Evolutionary conservation across 2,888 invertebrate species (phyloP).

Genomic region (Germaria angustata): DNA sequence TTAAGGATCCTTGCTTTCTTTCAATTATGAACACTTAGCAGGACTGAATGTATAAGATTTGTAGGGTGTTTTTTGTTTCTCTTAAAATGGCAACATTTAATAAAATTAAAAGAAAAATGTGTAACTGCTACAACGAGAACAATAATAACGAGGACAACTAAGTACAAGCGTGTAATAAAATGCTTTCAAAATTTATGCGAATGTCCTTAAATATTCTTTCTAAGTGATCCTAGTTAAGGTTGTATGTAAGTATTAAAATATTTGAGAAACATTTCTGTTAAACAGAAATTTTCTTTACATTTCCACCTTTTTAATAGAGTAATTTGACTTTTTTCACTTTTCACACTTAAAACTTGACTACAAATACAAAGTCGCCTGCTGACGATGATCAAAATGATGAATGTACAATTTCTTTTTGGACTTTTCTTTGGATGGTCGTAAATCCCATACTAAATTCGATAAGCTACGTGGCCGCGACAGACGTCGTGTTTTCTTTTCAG

Average conservation of each 20-base stretch:
- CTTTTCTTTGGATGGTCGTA: slow-evolving; percentile 81
- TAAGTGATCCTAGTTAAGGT: neutral
- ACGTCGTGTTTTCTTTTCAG: slow-evolving; percentile 90
- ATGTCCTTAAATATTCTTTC: neutral
- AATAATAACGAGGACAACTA: slow-evolving; percentile 37
- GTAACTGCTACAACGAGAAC: slow-evolving; percentile 49
- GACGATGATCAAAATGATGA: slow-evolving; percentile 80
- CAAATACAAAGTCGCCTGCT: slow-evolving; percentile 80
- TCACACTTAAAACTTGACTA: slow-evolving; percentile 70
- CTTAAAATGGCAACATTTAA: slow-evolving; percentile 60
- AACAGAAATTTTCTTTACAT: slow-evolving; percentile 13
- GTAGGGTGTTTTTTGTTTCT: neutral
- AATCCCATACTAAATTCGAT: slow-evolving; percentile 93
- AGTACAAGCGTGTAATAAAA: neutral
- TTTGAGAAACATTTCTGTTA: slow-evolving; percentile 19
- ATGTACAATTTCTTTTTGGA: slow-evolving; percentile 80
- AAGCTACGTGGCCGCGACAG: slow-evolving; percentile 91
- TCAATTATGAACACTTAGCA: slow-evolving; percentile 15
- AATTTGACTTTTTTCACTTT: neutral
- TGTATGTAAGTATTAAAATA: neutral
- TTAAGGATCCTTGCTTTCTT: slow-evolving; percentile 25
- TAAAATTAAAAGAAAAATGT: slow-evolving; percentile 33
- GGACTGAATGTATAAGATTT: neutral
- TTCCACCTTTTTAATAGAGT: neutral
- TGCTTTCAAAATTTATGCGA: neutral